Conservation (phyloP, 2,797 vertebrate species). For the Peromyscus attwateri region DNA sequence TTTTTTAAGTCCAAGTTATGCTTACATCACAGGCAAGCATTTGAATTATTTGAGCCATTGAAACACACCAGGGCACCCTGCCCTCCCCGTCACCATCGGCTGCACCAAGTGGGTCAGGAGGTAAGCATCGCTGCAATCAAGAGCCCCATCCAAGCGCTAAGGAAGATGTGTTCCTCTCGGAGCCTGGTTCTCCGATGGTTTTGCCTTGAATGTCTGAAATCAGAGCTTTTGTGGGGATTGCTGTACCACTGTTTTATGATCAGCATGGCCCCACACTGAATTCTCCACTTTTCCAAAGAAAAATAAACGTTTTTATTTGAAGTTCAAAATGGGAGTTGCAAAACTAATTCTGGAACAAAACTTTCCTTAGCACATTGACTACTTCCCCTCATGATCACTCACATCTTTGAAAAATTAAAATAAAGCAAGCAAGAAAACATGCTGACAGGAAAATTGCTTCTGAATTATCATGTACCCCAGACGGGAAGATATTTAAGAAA, state of each 20-base stretch:
- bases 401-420: slow-evolving; percentile 64
- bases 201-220: slow-evolving; percentile 67
- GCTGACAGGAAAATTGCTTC: slow-evolving; percentile 75
- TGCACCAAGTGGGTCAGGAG: not conserved
- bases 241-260: slow-evolving; percentile 3
- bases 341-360: slow-evolving; percentile 38
- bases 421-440: slow-evolving; percentile 64
- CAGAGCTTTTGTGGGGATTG: not conserved
- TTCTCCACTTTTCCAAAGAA: slow-evolving; percentile 50
- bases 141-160: not conserved
- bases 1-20: not conserved
- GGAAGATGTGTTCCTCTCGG: slow-evolving; percentile 39
- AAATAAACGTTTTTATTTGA: slow-evolving; percentile 52
- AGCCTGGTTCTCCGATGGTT: slow-evolving; percentile 15
- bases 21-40: not conserved
- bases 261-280: not conserved
- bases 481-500: slow-evolving; percentile 62
- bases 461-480: slow-evolving; percentile 63
- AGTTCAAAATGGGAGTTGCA: slow-evolving; percentile 31
- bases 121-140: slow-evolving; percentile 2
- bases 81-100: not conserved
- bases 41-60: slow-evolving; percentile 70
- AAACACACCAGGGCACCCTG: slow-evolving; percentile 3
- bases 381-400: not conserved
- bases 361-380: not conserved